phyloP scores from a whole-genome alignment of 1,140 invertebrate genomes.

The Caenorhabditis latens region DNA sequence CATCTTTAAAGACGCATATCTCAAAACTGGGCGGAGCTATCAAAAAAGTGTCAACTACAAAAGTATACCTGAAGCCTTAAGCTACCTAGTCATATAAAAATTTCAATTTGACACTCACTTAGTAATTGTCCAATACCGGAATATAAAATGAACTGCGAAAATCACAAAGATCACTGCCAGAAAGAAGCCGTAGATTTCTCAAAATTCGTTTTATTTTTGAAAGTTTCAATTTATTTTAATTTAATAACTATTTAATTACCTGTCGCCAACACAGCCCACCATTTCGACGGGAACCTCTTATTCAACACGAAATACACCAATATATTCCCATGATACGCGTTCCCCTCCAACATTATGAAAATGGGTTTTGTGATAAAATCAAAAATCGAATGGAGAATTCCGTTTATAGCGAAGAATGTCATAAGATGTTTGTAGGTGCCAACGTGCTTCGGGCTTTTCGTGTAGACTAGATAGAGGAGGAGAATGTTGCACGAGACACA shows the following conservation, averaged over 20 bases:
- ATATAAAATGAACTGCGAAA: conserved; percentile 6
- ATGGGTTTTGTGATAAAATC: conserved; percentile 14
- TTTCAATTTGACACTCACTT: background rate
- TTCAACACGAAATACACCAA: background rate
- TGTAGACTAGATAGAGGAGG: background rate
- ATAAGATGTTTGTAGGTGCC: background rate
- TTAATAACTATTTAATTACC: background rate
- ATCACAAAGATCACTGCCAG: conserved; percentile 19
- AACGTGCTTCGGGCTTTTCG: background rate
- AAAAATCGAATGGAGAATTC: conserved; percentile 3
- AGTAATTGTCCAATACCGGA: conserved; percentile 21
- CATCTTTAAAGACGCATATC: too few species aligned
- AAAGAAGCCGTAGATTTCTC: conserved; percentile 5
- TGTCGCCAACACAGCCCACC: background rate
- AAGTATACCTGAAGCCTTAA: too few species aligned
- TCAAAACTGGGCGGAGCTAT: too few species aligned
- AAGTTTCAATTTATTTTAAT: too few species aligned
- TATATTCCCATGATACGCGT: background rate
- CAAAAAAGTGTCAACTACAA: too few species aligned
- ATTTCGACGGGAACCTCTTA: conserved; percentile 4
- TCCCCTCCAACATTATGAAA: conserved; percentile 3
- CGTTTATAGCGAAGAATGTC: background rate
- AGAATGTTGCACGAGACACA: conserved; percentile 15
- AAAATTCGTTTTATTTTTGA: background rate
- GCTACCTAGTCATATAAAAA: too few species aligned